Conservation (phyloP, 1,140 invertebrate species). For the Leptinotarsa undecemlineata region DNA sequence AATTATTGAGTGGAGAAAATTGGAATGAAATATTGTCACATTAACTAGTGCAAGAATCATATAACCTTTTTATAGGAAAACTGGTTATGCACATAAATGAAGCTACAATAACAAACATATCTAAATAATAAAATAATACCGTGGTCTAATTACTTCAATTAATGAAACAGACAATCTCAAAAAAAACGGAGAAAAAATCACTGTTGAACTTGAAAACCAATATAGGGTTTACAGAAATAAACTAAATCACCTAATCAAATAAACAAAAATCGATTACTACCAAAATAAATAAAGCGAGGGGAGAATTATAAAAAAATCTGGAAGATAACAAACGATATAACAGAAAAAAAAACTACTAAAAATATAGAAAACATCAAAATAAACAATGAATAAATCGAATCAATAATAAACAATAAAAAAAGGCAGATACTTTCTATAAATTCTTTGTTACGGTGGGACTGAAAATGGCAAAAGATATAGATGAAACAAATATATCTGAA, state of each 20-base stretch:
- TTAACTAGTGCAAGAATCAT: constrained; percentile 4
- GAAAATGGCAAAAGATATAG: too few relatives aligned
- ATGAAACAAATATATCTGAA: too few relatives aligned
- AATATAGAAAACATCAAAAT: too few relatives aligned
- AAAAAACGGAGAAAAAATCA: background rate
- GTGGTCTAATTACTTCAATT: constrained; percentile 20
- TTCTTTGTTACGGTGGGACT: too few relatives aligned
- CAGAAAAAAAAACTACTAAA: too few relatives aligned
- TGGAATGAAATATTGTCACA: constrained; percentile 2
- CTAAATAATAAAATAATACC: constrained; percentile 9
- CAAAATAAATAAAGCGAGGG: too few relatives aligned
- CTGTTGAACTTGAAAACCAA: constrained; percentile 2
- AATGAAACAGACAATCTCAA: background rate
- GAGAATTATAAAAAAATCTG: background rate
- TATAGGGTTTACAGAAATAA: constrained; percentile 18
- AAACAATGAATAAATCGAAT: too few relatives aligned
- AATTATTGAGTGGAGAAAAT: constrained; percentile 11
- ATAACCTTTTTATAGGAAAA: constrained; percentile 2
- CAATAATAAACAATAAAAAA: too few relatives aligned
- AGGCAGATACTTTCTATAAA: too few relatives aligned
- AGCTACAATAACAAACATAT: background rate
- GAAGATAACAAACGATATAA: too few relatives aligned
- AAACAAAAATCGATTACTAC: background rate
- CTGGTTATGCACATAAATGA: constrained; percentile 7
- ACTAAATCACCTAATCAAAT: constrained; percentile 14